Percentiles rank a stretch among this genome's conserved stretches.
Evolutionary conservation across 2,888 invertebrate species (phyloP).

Genomic region (Aporophyla nigra): DNA sequence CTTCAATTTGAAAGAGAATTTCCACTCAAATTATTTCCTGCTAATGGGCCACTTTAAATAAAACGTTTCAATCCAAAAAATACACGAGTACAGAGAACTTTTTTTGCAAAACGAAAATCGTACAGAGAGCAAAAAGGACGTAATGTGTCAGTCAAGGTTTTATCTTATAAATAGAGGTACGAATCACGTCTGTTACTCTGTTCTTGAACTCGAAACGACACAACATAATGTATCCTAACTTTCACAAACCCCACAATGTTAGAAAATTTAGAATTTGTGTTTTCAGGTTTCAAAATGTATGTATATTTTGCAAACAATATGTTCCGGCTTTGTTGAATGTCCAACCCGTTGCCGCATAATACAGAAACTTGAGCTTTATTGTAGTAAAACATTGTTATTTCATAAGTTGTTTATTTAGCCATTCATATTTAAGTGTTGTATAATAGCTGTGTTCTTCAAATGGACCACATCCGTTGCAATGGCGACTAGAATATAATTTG

Average conservation of each 20-base stretch:
- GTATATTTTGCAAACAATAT: slow-evolving; percentile 45
- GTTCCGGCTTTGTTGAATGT: slow-evolving; percentile 37
- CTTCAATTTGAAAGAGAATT: slow-evolving; percentile 17
- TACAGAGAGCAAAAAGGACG: slow-evolving; percentile 42
- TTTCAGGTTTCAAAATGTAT: slow-evolving; percentile 47
- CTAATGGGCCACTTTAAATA: slow-evolving; percentile 43
- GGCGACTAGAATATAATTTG: slow-evolving; percentile 5
- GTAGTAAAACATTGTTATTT: slow-evolving; percentile 33
- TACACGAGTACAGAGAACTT: slow-evolving; percentile 27
- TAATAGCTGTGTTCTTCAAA: slow-evolving; percentile 12
- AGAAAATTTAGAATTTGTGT: slow-evolving; percentile 41
- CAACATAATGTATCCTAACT: slow-evolving; percentile 42
- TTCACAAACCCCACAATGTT: slow-evolving; percentile 38
- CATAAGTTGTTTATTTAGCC: slow-evolving; percentile 34
- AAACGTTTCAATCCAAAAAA: slow-evolving; percentile 44
- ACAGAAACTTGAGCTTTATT: slow-evolving; percentile 35
- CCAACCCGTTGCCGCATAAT: slow-evolving; percentile 17
- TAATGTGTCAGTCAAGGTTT: slow-evolving; percentile 49
- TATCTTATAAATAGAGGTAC: slow-evolving; percentile 37
- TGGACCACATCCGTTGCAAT: slow-evolving; percentile 10
- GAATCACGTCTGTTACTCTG: slow-evolving; percentile 44
- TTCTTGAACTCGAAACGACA: slow-evolving; percentile 43
- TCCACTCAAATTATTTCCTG: slow-evolving; percentile 39
- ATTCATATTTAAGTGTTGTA: slow-evolving; percentile 28
- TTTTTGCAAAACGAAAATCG: slow-evolving; percentile 18